Evolutionary conservation across 2,113 vertebrate species (phyloP).

Genomic region (Galbula dea): DNA sequence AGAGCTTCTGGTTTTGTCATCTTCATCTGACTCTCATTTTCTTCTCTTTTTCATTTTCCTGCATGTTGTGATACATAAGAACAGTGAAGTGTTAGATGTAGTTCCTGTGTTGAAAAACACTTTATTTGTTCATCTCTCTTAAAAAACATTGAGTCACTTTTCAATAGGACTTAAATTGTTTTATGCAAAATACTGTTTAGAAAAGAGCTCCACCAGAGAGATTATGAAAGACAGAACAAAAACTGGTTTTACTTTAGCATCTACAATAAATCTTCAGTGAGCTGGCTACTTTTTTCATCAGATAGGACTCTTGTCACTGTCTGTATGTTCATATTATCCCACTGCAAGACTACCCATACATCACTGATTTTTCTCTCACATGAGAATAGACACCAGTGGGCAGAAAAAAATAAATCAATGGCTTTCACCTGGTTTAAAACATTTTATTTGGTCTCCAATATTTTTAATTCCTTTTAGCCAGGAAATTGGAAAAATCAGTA

Average conservation of each 20-base stretch:
- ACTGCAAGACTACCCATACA: not conserved
- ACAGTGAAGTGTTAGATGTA: not conserved
- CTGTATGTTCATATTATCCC: not conserved
- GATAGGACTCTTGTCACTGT: not conserved
- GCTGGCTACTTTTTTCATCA: not conserved
- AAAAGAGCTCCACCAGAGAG: not conserved
- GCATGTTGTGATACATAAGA: not conserved
- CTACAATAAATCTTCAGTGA: not conserved
- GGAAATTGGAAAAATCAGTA: not conserved
- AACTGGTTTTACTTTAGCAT: not conserved
- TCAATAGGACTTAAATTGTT: not conserved
- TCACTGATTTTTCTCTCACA: not conserved
- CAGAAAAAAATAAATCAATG: not conserved
- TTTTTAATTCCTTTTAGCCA: not conserved
- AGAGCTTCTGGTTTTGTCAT: not conserved
- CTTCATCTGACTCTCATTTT: conserved; percentile 6
- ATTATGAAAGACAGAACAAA: not conserved
- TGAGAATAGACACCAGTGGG: not conserved
- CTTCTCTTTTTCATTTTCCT: not conserved
- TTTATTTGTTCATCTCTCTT: not conserved
- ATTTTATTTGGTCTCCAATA: not conserved
- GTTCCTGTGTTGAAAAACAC: not conserved
- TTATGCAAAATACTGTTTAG: not conserved
- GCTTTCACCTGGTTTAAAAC: not conserved
- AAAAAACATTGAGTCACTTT: not conserved